Conservation (phyloP, 2,113 vertebrate species). For the Saccopteryx bilineata region DNA sequence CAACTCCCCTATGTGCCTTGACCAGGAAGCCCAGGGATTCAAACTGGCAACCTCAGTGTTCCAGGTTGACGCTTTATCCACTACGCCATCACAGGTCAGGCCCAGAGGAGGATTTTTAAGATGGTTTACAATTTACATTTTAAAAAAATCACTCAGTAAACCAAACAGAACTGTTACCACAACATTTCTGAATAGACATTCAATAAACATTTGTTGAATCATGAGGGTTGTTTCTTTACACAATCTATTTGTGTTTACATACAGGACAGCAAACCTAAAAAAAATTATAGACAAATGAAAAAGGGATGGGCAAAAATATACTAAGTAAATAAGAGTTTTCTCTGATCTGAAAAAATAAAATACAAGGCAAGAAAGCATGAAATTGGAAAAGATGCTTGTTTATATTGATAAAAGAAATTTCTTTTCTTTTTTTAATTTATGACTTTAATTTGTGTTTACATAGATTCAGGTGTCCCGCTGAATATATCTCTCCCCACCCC, state of each 20-base stretch:
- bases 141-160: neutral
- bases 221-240: conserved; percentile 10
- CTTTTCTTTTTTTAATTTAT: too few relatives aligned
- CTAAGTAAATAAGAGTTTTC: neutral
- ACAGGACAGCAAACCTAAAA: neutral
- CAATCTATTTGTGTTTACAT: neutral
- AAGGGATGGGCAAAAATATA: neutral
- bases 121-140: conserved; percentile 7
- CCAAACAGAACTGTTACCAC: neutral
- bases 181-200: neutral
- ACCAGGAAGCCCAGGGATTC: too few relatives aligned
- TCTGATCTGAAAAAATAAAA: conserved; percentile 19
- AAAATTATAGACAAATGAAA: conserved; percentile 25
- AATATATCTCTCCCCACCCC: too few relatives aligned
- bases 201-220: conserved; percentile 24
- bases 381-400: neutral
- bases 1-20: too few relatives aligned
- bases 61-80: too few relatives aligned
- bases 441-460: too few relatives aligned
- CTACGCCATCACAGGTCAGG: too few relatives aligned
- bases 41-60: too few relatives aligned
- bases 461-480: too few relatives aligned
- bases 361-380: neutral
- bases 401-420: neutral
- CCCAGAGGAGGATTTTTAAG: conserved; percentile 3